Evolutionary conservation across 2,888 invertebrate species (phyloP), one percentile per base, ranked within the genome.

Genomic region (Conchocele bisecta): DNA sequence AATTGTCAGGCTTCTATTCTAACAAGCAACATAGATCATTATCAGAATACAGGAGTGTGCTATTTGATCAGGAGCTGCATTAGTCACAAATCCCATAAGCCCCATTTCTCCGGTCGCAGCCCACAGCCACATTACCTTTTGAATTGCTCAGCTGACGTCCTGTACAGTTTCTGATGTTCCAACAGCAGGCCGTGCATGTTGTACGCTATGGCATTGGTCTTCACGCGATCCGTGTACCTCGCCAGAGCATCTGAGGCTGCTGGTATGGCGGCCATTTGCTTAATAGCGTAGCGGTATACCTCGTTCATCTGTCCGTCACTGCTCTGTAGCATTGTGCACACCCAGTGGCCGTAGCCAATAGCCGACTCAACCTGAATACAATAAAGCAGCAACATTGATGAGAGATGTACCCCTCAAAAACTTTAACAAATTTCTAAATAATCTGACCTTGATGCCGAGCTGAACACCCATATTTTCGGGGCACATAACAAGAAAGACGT

Each of bases 271-370:
- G 95, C 93, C 94, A 97, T 95, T 78, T 95, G 94, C 81, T 95
- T 94, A 83, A 97, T 95, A 6, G 94, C 93, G 91, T 96, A 96
- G 24, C 93, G 93, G 78, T 94, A 93, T 24, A 94, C 91, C 66
- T 94, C 93, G 37, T 93, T 82, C 29, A 85, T 92, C 74, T 93
- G 92, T 58, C 93, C 92, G 42, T 91, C 89, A 7, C 92, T 90
- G 87, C 93, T 91, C 68, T 87, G 79, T 35, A 97, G 92, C 9
- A 94, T 94, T 37, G 93, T 92, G 84, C 96, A 95, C 7, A 97
- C 96, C 95, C 95, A 96, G 89, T 96, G 94, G 1, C 95, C 95
- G 92, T 97, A 98, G 1, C 97, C 97, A 28, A 96, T 88, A 2
- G 95, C 94, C 77, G 96, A 95, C 91, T 97, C 95, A 33, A 94